A percentile compares a stretch with the other conserved stretches of the same genome.
phyloP scores from a whole-genome alignment of 2,888 invertebrate species.

The Graphium colonna region DNA sequence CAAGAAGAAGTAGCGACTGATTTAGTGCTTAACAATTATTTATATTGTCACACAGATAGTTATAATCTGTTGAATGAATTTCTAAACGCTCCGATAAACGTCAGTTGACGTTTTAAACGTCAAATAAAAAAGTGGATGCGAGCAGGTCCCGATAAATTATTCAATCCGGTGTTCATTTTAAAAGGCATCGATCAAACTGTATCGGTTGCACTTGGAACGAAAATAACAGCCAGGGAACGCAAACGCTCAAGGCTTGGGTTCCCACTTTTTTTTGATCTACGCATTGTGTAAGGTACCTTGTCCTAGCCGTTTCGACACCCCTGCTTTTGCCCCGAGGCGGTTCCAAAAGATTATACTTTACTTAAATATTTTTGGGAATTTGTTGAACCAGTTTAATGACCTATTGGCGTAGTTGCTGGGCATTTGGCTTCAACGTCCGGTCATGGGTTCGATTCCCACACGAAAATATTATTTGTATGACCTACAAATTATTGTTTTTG shows the following conservation, averaged over 20 bases:
- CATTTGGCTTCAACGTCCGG: too few species aligned
- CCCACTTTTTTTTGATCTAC: constrained; percentile 22
- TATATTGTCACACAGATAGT: constrained; percentile 27
- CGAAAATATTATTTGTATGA: too few species aligned
- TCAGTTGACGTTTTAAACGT: constrained; percentile 46
- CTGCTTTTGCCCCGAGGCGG: too few species aligned
- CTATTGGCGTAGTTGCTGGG: too few species aligned
- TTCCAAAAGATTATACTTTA: too few species aligned
- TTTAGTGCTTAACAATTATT: constrained; percentile 24
- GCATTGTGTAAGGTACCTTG: constrained; percentile 32
- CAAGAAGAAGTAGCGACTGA: constrained; percentile 18
- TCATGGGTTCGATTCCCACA: too few species aligned
- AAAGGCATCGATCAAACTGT: constrained; percentile 60
- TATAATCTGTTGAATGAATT: constrained; percentile 32
- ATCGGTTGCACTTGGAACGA: constrained; percentile 38
- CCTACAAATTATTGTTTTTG: too few species aligned
- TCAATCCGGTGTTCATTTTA: constrained; percentile 53
- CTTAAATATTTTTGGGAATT: too few species aligned
- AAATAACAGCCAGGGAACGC: constrained; percentile 39
- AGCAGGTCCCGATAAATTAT: constrained; percentile 54
- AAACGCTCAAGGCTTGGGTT: constrained; percentile 22
- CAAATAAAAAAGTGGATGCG: constrained; percentile 40
- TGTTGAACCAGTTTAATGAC: too few species aligned
- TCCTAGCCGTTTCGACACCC: constrained; percentile 27
- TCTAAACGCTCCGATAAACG: constrained; percentile 41